Evolutionary conservation across 2,888 invertebrate genomes (phyloP).

Genomic region (Leptura quadrifasciata): DNA sequence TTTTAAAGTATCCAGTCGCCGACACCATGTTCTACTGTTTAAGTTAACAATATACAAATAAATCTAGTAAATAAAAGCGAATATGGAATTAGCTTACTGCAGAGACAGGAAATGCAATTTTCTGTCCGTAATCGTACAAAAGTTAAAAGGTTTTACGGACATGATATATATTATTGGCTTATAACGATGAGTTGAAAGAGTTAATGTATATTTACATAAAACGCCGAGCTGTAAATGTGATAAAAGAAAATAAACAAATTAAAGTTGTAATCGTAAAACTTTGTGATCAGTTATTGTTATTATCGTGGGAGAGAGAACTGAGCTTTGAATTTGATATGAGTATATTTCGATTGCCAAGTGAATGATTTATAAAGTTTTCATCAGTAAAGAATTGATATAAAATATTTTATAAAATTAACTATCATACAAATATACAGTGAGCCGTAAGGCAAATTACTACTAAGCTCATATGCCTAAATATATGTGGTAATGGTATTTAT

Average conservation of each 20-base stretch:
- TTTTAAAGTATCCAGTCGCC: too few relatives aligned
- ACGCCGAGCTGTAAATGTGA: constrained; percentile 5
- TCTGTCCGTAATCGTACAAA: neutral
- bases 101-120: neutral
- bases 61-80: neutral
- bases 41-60: neutral
- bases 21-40: too few relatives aligned
- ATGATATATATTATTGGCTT: neutral
- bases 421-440: too few relatives aligned
- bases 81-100: neutral
- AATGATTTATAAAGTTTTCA: constrained; percentile 9
- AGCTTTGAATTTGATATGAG: constrained; percentile 27
- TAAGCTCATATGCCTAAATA: too few relatives aligned
- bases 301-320: constrained; percentile 8
- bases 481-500: too few relatives aligned
- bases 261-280: constrained; percentile 33
- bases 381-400: constrained; percentile 17
- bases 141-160: constrained; percentile 12
- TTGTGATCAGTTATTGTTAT: constrained; percentile 34
- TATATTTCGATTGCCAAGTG: constrained; percentile 31
- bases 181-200: neutral
- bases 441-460: neutral
- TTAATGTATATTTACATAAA: constrained; percentile 6
- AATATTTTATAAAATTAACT: neutral
- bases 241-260: constrained; percentile 40